These are phyloP conservation scores for Anarrhichthys ocellatus DNA, from an alignment of 2,113 vertebrate species.

Conservation along the genomic window DNA sequence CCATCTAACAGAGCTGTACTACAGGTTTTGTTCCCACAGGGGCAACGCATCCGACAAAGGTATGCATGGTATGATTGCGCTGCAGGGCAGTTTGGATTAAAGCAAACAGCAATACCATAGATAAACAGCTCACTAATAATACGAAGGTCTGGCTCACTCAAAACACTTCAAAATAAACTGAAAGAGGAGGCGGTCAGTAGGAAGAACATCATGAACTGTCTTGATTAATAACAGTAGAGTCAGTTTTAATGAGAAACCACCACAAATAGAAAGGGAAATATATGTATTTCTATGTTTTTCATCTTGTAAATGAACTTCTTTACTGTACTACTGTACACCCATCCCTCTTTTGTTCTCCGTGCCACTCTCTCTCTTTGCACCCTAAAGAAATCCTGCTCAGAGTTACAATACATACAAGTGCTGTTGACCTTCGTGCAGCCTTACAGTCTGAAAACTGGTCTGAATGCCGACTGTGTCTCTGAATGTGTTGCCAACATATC, in stretches of 20 bases:
- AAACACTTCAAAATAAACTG: not conserved
- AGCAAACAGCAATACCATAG: constrained; percentile 25
- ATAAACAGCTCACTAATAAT: constrained; percentile 37
- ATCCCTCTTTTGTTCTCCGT: not conserved
- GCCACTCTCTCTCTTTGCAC: not conserved
- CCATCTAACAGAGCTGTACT: constrained; percentile 14
- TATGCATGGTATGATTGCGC: constrained; percentile 56
- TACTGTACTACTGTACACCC: no score
- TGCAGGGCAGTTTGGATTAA: constrained; percentile 40
- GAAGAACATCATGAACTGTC: not conserved
- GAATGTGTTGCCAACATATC: not conserved
- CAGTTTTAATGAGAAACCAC: not conserved
- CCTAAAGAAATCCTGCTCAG: not conserved
- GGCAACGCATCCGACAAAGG: constrained; percentile 36
- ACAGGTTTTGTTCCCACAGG: constrained; percentile 50
- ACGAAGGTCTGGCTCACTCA: not conserved
- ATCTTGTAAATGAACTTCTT: not conserved
- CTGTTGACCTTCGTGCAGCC: not conserved
- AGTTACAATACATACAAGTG: constrained; percentile 5
- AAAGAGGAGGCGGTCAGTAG: not conserved
- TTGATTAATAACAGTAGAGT: not conserved
- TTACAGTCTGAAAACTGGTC: not conserved
- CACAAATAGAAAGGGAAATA: not conserved
- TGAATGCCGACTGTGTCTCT: not conserved
- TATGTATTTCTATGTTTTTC: not conserved